Evolutionary conservation across 2,888 invertebrate species (phyloP), one percentile per base, ranked within the genome.

Genomic region (Pyrochroa serraticornis): DNA sequence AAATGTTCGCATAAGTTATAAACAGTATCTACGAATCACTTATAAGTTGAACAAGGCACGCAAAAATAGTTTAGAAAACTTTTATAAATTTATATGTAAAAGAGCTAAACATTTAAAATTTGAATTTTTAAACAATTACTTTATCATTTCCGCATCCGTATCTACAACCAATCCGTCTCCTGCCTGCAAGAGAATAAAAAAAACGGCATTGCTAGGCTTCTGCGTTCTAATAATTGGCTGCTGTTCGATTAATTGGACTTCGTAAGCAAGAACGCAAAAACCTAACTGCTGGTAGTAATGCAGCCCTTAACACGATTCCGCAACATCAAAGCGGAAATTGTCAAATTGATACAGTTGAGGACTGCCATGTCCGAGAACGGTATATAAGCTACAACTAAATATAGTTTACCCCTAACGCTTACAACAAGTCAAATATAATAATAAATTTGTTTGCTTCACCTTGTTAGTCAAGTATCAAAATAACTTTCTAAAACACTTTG

Each of bases 11-110:
- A 68, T 61, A 64, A 63, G 63, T 65, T 69, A 68, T 70, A 69
- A 70, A 74, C 70, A 67, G 64, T 68, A 69, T 51, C 67, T 67
- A 69, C 69, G 64, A 71, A 71, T 75, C 72, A 73, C 72, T 71
- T 75, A 73, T 66, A 71, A 73, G 73, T 74, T 73, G 71, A 74
- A 71, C 77, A 77, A 77, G 77, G 77, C 77, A 77, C 77, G 75
- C 77, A 77, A 76, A 70, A 77, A 75, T 71, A 74, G 73, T 74
- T 75, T 73, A 71, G 70, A 74, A 72, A 73, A 65, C 64, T 67
- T 71, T 68, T 68, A 68, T 61, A 70, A 66, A 69, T 66, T 64
- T 64, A 60, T 66, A 60, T 61, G 58, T 59, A 54, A 58, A 61
- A 67, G 64, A 71, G 68, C 70, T 71, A 72, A 65, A 72, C 66